These are phyloP conservation scores for human DNA, from an alignment of 2,113 vertebrate species.

Conservation along the genomic window GRCh38 chr7:92948501-92949000, in stretches of 20 bases:
- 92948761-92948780: neutral
- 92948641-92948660: neutral
- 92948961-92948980: too few species aligned
- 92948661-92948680: constrained; percentile 36
- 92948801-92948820: neutral
- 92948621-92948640: neutral
- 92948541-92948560: neutral
- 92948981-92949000: too few species aligned
- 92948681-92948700: constrained; percentile 41
- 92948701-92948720: constrained; percentile 31
- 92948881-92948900: constrained; percentile 9
- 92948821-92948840: neutral
- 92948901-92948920: neutral
- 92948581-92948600: neutral
- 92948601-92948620: neutral
- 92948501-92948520: neutral
- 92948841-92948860: neutral
- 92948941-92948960: neutral
- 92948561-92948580: neutral
- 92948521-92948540: neutral
- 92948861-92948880: neutral
- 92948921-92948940: neutral
- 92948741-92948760: constrained; percentile 11
- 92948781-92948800: neutral
- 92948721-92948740: constrained; percentile 14